Percentiles rank a stretch among this genome's conserved stretches.
Evolutionary conservation across 1,140 invertebrate genomes (phyloP).

Genomic region (Hydropsyche tenuis): DNA sequence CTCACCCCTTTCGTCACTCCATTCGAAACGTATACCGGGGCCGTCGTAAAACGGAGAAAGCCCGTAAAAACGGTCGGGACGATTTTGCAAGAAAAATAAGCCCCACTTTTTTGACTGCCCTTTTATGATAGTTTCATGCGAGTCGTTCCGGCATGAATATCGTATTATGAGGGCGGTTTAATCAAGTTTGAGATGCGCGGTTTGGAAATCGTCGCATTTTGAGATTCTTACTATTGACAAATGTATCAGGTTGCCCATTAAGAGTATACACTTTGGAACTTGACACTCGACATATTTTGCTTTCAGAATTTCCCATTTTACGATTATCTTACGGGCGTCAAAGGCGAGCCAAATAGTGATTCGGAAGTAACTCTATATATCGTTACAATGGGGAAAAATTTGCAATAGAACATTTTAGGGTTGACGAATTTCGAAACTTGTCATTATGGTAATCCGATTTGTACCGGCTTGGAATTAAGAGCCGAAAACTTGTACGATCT

Average conservation of each 20-base stretch:
- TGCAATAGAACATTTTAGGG: too few relatives aligned
- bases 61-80: not conserved
- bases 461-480: conserved; percentile 29
- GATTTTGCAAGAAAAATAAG: not conserved
- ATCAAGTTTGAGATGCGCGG: too few relatives aligned
- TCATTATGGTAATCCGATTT: conserved; percentile 35
- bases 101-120: too few relatives aligned
- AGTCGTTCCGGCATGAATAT: too few relatives aligned
- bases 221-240: not conserved
- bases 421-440: conserved; percentile 20
- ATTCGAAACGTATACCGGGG: not conserved
- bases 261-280: not conserved
- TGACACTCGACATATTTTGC: not conserved
- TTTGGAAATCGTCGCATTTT: not conserved
- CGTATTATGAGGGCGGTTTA: too few relatives aligned
- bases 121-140: too few relatives aligned
- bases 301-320: not conserved
- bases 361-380: too few relatives aligned
- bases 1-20: conserved; percentile 11
- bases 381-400: too few relatives aligned
- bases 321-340: not conserved
- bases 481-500: conserved; percentile 28
- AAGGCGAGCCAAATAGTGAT: too few relatives aligned
- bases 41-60: conserved; percentile 8
- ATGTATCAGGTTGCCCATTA: not conserved